phyloP scores from a whole-genome alignment of 64 coral and sea anemone genomes.

The Dendrophyllia cribrosa region DNA sequence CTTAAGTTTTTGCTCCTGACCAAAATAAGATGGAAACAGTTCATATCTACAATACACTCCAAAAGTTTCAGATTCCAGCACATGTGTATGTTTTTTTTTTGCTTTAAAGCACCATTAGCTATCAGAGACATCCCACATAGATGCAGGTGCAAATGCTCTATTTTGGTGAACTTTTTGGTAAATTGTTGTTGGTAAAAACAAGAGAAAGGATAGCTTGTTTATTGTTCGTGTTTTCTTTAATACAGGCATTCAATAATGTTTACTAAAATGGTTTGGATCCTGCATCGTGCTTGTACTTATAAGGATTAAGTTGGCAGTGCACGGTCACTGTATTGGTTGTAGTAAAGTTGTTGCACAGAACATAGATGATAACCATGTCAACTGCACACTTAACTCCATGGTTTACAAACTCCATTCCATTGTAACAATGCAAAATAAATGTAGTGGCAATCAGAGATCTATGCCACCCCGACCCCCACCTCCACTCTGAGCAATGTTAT shows the following conservation, averaged over 20 bases:
- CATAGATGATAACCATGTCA: background rate
- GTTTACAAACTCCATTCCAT: too few species aligned
- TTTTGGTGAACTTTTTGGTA: background rate
- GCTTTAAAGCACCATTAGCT: too few species aligned
- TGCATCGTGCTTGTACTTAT: background rate
- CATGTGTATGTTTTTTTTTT: too few species aligned
- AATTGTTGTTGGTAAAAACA: background rate
- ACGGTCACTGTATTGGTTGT: background rate
- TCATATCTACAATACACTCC: too few species aligned
- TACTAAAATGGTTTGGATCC: slow-evolving; percentile 4
- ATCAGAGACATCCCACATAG: background rate
- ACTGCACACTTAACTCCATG: too few species aligned
- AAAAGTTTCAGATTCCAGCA: too few species aligned
- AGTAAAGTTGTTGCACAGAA: background rate
- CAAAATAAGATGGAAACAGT: too few species aligned
- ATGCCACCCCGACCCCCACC: too few species aligned
- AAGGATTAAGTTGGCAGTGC: background rate
- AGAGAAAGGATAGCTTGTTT: slow-evolving; percentile 3
- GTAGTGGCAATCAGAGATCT: too few species aligned
- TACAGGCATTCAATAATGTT: background rate
- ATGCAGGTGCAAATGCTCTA: background rate
- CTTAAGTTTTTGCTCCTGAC: too few species aligned
- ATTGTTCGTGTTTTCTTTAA: slow-evolving; percentile 10
- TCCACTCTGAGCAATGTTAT: slow-evolving; percentile 7
- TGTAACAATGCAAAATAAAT: too few species aligned